Evolutionary conservation across 2,888 invertebrate genomes (phyloP).

Genomic region (Brachylomia viminalis): DNA sequence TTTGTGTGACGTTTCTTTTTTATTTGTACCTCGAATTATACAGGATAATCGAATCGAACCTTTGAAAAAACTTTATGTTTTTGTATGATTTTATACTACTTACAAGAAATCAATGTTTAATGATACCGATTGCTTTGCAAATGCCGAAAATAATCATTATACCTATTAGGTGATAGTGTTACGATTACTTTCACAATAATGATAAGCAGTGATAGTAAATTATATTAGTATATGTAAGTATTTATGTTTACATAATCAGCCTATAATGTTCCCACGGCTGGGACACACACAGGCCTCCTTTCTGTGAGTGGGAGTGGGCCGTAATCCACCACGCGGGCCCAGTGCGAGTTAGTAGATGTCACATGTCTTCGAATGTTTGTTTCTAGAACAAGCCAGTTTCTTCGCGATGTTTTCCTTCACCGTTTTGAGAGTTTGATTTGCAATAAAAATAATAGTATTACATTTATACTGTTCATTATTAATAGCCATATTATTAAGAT

Average conservation of each 20-base stretch:
- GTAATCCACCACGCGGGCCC: no score
- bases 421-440: no score
- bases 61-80: background rate
- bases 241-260: no score
- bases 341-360: no score
- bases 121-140: background rate
- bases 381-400: no score
- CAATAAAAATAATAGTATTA: background rate
- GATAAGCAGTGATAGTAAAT: background rate
- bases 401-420: no score
- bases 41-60: background rate
- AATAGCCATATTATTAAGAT: background rate
- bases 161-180: background rate
- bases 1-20: conserved; percentile 38
- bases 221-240: no score
- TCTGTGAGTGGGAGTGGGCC: no score
- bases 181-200: background rate
- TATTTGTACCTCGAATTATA: conserved; percentile 15
- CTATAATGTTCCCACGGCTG: no score
- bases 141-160: background rate
- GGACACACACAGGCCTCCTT: no score
- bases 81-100: background rate
- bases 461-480: background rate
- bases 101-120: no score
- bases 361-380: no score